These are phyloP conservation scores for Liasis olivaceus DNA, from an alignment of 2,797 vertebrate genomes.

Conservation along the genomic window DNA sequence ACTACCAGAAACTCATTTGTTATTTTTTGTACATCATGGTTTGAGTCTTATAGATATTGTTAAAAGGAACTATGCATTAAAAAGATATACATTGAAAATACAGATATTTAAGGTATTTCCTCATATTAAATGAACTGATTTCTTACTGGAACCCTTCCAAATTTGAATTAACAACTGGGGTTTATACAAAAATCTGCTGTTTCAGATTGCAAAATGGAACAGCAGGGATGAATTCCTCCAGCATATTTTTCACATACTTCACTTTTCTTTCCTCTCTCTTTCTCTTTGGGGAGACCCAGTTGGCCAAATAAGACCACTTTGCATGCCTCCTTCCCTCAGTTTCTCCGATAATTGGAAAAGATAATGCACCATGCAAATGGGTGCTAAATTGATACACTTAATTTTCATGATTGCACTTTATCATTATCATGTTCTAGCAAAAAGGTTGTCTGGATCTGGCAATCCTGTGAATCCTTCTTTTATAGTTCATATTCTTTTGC, in stretches of 20 bases:
- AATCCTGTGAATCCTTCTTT: neutral
- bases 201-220: neutral
- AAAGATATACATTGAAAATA: neutral
- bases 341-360: neutral
- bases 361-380: neutral
- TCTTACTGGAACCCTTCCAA: neutral
- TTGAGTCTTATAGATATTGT: neutral
- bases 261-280: neutral
- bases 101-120: neutral
- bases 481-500: neutral
- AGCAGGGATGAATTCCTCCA: neutral
- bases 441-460: neutral
- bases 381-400: neutral
- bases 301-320: neutral
- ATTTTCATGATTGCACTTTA: slow-evolving; percentile 8
- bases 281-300: neutral
- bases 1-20: neutral
- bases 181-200: neutral
- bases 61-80: neutral
- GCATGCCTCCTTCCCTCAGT: neutral
- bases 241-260: neutral
- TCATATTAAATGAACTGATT: neutral
- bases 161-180: neutral
- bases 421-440: neutral
- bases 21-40: neutral